Percentiles rank a stretch among this genome's conserved stretches.
phyloP scores from a whole-genome alignment of 30 jellyfish, hydroid and myxozoan genomes.

The Aurelia sp. region DNA sequence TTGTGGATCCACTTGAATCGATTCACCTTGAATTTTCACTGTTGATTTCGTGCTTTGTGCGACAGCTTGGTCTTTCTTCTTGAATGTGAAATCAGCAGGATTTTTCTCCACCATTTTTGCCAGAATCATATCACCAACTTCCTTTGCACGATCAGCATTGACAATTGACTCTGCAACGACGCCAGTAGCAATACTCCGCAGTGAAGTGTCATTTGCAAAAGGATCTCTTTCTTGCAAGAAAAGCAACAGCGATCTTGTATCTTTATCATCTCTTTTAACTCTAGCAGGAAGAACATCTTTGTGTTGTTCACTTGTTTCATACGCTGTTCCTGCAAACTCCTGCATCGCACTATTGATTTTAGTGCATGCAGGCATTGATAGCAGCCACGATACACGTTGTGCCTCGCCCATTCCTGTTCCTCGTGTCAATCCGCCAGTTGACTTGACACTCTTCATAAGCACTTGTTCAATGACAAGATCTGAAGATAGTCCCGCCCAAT shows the following conservation, averaged over 20 bases:
- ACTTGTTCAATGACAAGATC: constrained; percentile 64
- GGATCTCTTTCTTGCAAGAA: constrained; percentile 29
- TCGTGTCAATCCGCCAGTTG: constrained; percentile 52
- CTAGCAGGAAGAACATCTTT: constrained; percentile 40
- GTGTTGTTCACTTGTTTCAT: constrained; percentile 61
- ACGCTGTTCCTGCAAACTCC: constrained; percentile 14
- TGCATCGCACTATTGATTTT: constrained; percentile 47
- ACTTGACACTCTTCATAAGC: constrained; percentile 39
- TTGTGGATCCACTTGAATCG: constrained; percentile 48
- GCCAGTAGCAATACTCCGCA: constrained; percentile 47
- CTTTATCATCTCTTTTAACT: constrained; percentile 33
- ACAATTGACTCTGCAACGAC: constrained; percentile 31
- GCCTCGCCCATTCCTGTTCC: constrained; percentile 51
- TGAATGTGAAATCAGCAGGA: constrained; percentile 28
- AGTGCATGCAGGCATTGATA: constrained; percentile 47
- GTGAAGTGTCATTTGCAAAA: constrained; percentile 11
- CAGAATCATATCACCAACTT: constrained; percentile 30
- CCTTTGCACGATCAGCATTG: constrained; percentile 37
- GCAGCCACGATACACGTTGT: constrained; percentile 40
- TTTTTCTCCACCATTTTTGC: constrained; percentile 6
- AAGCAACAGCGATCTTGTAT: not conserved
- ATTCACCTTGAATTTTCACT: constrained; percentile 47
- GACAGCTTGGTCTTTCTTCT: constrained; percentile 31
- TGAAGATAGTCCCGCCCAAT: not conserved
- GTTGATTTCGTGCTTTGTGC: constrained; percentile 8